Conservation (phyloP, 2,113 vertebrate genomes). For the Leptobrachium leishanense region DNA sequence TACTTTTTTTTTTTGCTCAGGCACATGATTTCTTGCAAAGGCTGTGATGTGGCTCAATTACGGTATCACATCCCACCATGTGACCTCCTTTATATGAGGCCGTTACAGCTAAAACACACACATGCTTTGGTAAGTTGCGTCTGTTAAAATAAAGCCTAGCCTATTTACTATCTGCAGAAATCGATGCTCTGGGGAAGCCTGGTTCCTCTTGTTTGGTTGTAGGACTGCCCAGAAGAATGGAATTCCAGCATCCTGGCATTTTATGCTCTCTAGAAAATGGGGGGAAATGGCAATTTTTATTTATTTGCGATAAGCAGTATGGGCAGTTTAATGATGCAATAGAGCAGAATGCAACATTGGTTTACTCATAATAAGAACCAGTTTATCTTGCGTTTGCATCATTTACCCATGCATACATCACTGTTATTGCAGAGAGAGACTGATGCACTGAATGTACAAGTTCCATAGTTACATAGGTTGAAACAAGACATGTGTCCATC, state of each 20-base stretch:
- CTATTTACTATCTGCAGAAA: conserved; percentile 19
- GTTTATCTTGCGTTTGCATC: too few species aligned
- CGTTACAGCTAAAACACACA: not conserved
- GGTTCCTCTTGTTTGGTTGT: not conserved
- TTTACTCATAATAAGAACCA: too few species aligned
- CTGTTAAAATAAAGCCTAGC: not conserved
- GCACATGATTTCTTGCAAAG: not conserved
- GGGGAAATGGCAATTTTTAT: not conserved
- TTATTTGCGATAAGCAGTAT: conserved; percentile 6
- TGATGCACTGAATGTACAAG: too few species aligned
- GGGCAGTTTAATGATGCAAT: too few species aligned
- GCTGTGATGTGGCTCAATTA: not conserved
- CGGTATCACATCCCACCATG: not conserved
- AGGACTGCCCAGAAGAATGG: not conserved
- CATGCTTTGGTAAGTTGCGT: conserved; percentile 15
- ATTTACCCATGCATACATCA: too few species aligned
- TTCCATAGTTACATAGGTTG: too few species aligned
- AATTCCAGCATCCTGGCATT: not conserved
- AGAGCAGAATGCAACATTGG: too few species aligned
- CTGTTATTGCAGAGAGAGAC: too few species aligned
- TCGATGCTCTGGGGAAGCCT: conserved; percentile 23
- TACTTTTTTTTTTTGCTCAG: not conserved
- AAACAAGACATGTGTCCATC: too few species aligned
- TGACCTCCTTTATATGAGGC: not conserved
- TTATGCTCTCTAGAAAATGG: conserved; percentile 9